Evolutionary conservation across 2,888 invertebrate genomes (phyloP), one percentile per base, ranked within the genome.

Genomic region (Cetonia aurata): DNA sequence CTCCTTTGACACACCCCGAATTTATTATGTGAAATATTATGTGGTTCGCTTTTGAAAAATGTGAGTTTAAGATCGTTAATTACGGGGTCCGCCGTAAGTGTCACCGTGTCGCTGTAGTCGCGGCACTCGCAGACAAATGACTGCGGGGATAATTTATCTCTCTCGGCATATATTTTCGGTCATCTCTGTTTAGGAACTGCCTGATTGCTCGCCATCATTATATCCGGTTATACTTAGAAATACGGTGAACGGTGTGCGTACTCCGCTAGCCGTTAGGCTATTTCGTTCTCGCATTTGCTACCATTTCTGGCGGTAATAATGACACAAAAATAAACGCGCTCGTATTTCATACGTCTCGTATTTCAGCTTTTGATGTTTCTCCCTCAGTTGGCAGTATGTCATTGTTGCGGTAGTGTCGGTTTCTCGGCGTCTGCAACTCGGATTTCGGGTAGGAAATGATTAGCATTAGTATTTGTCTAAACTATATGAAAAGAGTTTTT

Each of bases 11-110:
- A 82, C 80, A 81, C 80, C 80, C 81, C 79, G 78, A 79, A 84
- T 83, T 83, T 83, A 83, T 83, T 81, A 81, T 80, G 82, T 84
- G 84, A 83, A 83, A 83, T 84, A 85, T 84, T 81, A 82, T 81
- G 81, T 79, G 78, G 80, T 77, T 78, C 79, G 75, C 72, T 77
- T 82, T 83, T 84, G 83, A 84, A 84, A 84, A 84, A 84, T 84
- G 84, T 78, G 79, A 80, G 76, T 83, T 83, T 82, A 82, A 83
- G 80, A 81, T 83, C 84, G 84, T 84, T 84, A 84, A 84, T 84
- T 84, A 84, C 82, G 76, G 79, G 80, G 81, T 79, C 83, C 83
- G 81, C 83, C 83, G 82, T 81, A 80, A 80, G 80, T 83, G 84
- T 84, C 84, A 81, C 77, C 75, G 79, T 77, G 81, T 81, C 82